These are phyloP conservation scores for Drosophila atripex DNA, from an alignment of 2,888 invertebrate species.

Conservation along the genomic window DNA sequence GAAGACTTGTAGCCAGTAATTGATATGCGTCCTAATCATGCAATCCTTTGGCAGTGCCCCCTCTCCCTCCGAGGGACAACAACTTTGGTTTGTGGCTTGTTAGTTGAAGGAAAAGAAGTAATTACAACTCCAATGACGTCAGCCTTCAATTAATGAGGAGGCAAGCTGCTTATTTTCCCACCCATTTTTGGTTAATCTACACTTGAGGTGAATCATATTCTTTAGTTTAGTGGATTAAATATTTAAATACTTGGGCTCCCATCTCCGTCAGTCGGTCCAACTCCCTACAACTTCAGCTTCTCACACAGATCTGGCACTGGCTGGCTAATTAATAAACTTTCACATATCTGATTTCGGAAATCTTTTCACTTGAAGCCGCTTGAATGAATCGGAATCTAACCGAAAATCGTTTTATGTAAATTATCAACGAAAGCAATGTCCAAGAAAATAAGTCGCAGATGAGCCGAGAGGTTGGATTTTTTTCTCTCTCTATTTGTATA, in stretches of 20 bases:
- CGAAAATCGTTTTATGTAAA: slow-evolving; percentile 70
- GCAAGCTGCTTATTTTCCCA: slow-evolving; percentile 18
- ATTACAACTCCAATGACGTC: slow-evolving; percentile 45
- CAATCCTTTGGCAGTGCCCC: slow-evolving; percentile 58
- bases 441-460: slow-evolving; percentile 13
- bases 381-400: slow-evolving; percentile 32
- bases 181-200: slow-evolving; percentile 20
- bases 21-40: slow-evolving; percentile 81
- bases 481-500: slow-evolving; percentile 32
- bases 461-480: slow-evolving; percentile 18
- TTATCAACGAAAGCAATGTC: slow-evolving; percentile 47
- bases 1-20: slow-evolving; percentile 81
- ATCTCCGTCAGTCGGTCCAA: slow-evolving; percentile 5
- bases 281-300: neutral
- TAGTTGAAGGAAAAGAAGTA: slow-evolving; percentile 36
- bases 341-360: slow-evolving; percentile 60
- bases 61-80: slow-evolving; percentile 11
- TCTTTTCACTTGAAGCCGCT: slow-evolving; percentile 69
- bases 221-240: neutral
- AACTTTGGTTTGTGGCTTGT: slow-evolving; percentile 43
- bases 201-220: too few species aligned
- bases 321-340: slow-evolving; percentile 75
- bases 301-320: slow-evolving; percentile 18
- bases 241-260: neutral
- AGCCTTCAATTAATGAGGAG: slow-evolving; percentile 31